Conservation (phyloP, 2,888 invertebrate genomes). For the Agonopterix alstromeriana region DNA sequence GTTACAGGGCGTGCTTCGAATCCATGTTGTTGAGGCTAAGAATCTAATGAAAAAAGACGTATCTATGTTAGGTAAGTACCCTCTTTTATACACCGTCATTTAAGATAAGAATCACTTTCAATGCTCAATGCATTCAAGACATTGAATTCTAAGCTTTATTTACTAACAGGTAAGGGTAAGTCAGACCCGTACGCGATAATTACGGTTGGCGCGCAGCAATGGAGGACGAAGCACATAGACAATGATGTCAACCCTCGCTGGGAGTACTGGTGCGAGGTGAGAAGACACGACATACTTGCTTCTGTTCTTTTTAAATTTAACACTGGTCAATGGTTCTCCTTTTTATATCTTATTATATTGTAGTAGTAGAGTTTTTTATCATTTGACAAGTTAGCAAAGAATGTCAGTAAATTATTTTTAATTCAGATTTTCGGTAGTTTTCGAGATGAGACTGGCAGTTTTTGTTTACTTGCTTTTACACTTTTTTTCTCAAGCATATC, state of each 20-base stretch:
- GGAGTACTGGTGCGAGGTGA: conserved; percentile 98
- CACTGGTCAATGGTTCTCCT: conserved; percentile 18
- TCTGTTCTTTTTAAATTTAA: conserved; percentile 11
- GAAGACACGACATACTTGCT: conserved; percentile 15
- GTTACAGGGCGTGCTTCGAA: conserved; percentile 91
- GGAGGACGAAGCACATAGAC: conserved; percentile 95
- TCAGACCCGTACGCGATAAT: conserved; percentile 97
- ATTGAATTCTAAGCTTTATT: not conserved
- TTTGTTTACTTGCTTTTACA: no score
- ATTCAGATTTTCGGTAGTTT: no score
- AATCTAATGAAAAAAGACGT: conserved; percentile 98
- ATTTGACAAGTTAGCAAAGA: conserved; percentile 7
- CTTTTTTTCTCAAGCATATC: no score
- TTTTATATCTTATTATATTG: not conserved
- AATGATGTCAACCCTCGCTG: conserved; percentile 97
- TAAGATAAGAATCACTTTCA: not conserved
- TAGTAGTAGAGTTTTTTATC: not conserved
- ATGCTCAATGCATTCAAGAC: not conserved
- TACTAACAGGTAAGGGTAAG: conserved; percentile 87
- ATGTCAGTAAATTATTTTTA: not conserved
- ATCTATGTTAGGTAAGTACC: conserved; percentile 84
- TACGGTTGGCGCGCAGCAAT: conserved; percentile 94
- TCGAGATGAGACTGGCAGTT: no score
- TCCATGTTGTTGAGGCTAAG: conserved; percentile 96
- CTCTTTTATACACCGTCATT: not conserved